Percentiles rank a stretch among this genome's conserved stretches.
Evolutionary conservation across 1,140 invertebrate species (phyloP).

Genomic region (Lithobius niger): DNA sequence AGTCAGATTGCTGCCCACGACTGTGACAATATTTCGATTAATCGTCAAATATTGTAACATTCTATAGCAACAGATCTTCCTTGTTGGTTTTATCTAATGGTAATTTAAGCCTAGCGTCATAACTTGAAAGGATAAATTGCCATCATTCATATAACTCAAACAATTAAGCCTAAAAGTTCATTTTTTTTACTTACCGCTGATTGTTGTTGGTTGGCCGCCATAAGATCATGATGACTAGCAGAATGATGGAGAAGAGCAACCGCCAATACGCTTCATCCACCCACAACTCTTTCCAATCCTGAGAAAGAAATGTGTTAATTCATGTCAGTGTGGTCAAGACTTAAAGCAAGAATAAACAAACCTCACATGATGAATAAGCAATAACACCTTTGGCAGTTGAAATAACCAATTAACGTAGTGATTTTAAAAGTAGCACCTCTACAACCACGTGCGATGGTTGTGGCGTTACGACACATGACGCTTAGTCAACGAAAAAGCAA

Average conservation of each 20-base stretch:
- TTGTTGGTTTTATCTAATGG: conserved; percentile 12
- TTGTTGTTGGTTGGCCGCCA: conserved; percentile 92
- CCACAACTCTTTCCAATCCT: conserved; percentile 85
- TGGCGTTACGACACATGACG: too few relatives aligned
- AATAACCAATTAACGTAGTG: too few relatives aligned
- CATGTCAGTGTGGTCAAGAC: conserved; percentile 5
- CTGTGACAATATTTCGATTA: too few relatives aligned
- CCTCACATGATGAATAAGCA: too few relatives aligned
- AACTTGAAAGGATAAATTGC: neutral
- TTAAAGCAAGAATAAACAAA: too few relatives aligned
- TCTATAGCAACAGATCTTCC: conserved; percentile 5
- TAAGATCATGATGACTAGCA: conserved; percentile 83
- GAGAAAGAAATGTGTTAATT: conserved; percentile 16
- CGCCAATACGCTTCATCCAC: conserved; percentile 91
- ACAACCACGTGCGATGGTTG: too few relatives aligned
- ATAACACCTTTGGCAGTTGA: too few relatives aligned
- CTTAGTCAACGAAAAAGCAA: too few relatives aligned
- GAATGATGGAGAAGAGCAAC: conserved; percentile 69
- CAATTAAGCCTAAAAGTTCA: too few relatives aligned
- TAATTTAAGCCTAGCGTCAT: neutral
- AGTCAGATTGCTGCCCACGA: too few relatives aligned
- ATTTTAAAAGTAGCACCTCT: too few relatives aligned
- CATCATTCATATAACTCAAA: neutral
- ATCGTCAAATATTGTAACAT: too few relatives aligned
- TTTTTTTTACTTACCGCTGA: conserved; percentile 61